These are phyloP conservation scores for Brotogeris chrysoptera DNA, from an alignment of 2,797 vertebrate species.

Conservation along the genomic window DNA sequence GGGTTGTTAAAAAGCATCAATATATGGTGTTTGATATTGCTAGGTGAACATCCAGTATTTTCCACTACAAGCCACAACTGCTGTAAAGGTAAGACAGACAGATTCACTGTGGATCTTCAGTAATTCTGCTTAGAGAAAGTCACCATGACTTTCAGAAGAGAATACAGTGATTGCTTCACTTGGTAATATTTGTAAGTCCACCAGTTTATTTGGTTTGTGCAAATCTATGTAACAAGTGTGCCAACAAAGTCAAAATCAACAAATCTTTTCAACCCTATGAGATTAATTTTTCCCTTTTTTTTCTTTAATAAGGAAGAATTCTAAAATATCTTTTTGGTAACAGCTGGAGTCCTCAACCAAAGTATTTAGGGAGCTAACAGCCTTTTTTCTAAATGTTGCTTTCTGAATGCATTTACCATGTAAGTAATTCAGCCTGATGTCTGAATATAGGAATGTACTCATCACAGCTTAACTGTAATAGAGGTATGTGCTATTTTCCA, in stretches of 20 bases:
- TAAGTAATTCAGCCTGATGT: background rate
- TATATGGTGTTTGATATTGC: background rate
- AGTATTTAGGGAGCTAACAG: background rate
- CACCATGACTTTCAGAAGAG: background rate
- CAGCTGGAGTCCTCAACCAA: background rate
- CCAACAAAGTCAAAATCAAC: background rate
- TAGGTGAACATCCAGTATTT: background rate
- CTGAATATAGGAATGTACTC: background rate
- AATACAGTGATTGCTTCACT: background rate
- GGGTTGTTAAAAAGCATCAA: background rate
- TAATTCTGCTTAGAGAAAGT: background rate
- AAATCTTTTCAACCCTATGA: background rate
- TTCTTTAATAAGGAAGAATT: background rate
- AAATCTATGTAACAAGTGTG: background rate
- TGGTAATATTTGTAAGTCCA: constrained; percentile 21
- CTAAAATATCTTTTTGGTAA: background rate
- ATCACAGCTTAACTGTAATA: background rate
- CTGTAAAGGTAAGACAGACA: background rate
- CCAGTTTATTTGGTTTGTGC: background rate
- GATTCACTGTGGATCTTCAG: background rate
- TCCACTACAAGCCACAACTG: background rate
- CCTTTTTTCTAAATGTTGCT: background rate
- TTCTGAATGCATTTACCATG: background rate
- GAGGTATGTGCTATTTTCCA: background rate
- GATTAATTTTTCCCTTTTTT: background rate